phyloP scores from a whole-genome alignment of 1,140 invertebrate species.

The Macrocentrus cingulum region DNA sequence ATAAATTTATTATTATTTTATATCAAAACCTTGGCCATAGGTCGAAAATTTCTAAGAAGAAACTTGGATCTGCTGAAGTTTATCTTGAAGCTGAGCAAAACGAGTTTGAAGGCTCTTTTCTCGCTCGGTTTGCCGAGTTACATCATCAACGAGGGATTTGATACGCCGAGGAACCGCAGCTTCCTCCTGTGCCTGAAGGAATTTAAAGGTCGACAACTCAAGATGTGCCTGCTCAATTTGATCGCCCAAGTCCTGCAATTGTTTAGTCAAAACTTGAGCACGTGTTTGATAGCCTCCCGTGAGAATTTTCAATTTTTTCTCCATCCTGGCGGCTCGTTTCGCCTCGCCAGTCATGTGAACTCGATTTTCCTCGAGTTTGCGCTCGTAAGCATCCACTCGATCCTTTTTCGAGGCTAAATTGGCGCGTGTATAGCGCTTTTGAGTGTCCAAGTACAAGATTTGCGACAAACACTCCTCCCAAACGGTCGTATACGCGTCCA shows the following conservation, averaged over 20 bases:
- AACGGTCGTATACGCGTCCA: conserved; percentile 92
- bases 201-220: conserved; percentile 91
- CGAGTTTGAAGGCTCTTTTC: conserved; percentile 84
- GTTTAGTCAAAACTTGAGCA: conserved; percentile 87
- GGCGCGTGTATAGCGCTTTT: conserved; percentile 90
- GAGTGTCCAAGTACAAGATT: conserved; percentile 84
- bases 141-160: conserved; percentile 88
- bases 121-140: conserved; percentile 85
- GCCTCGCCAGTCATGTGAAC: conserved; percentile 94
- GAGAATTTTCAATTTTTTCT: conserved; percentile 95
- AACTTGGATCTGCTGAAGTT: conserved; percentile 55
- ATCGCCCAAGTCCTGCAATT: conserved; percentile 83
- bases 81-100: conserved; percentile 71
- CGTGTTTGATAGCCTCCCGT: conserved; percentile 87
- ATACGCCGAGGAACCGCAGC: conserved; percentile 87
- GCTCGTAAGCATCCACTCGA: conserved; percentile 89
- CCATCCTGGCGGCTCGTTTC: conserved; percentile 94
- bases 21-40: too few relatives aligned
- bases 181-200: conserved; percentile 86
- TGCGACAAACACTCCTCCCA: conserved; percentile 94
- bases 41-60: too few relatives aligned
- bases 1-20: too few relatives aligned
- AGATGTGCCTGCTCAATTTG: conserved; percentile 87
- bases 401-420: conserved; percentile 96
- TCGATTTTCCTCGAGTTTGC: conserved; percentile 89